Conservation (phyloP, 2,888 invertebrate species). For the Rhingia rostrata region DNA sequence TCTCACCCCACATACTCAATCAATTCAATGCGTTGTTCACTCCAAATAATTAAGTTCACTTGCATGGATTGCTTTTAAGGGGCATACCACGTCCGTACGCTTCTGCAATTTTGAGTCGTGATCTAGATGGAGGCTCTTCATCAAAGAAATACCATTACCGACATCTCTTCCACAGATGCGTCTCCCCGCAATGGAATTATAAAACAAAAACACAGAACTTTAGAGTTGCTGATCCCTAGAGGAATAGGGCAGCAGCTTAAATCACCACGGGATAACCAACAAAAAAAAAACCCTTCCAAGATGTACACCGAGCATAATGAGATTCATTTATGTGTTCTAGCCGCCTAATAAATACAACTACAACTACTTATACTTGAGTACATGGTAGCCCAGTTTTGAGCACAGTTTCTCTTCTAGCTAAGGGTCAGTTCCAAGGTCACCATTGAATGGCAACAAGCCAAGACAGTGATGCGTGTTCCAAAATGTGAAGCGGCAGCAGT, state of each 20-base stretch:
- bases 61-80: conserved; percentile 19
- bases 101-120: conserved; percentile 34
- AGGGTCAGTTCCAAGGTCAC: conserved; percentile 61
- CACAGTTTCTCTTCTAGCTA: conserved; percentile 32
- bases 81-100: conserved; percentile 30
- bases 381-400: conserved; percentile 40
- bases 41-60: conserved; percentile 58
- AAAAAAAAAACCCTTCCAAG: not conserved
- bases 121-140: conserved; percentile 56
- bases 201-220: conserved; percentile 29
- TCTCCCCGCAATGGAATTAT: conserved; percentile 28
- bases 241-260: conserved; percentile 48
- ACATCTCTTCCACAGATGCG: conserved; percentile 21
- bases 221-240: conserved; percentile 31
- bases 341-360: conserved; percentile 33
- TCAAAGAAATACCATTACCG: conserved; percentile 52
- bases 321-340: conserved; percentile 45
- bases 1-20: not conserved
- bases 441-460: conserved; percentile 15
- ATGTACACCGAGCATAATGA: conserved; percentile 39
- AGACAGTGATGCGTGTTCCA: not conserved
- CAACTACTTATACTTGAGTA: not conserved
- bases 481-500: too few relatives aligned
- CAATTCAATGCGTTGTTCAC: conserved; percentile 31
- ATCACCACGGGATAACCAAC: conserved; percentile 12